A percentile compares a stretch with the other conserved stretches of the same genome.
Conservation (phyloP, 1,140 invertebrate genomes). For the Caenorhabditis inopinata region DNA sequence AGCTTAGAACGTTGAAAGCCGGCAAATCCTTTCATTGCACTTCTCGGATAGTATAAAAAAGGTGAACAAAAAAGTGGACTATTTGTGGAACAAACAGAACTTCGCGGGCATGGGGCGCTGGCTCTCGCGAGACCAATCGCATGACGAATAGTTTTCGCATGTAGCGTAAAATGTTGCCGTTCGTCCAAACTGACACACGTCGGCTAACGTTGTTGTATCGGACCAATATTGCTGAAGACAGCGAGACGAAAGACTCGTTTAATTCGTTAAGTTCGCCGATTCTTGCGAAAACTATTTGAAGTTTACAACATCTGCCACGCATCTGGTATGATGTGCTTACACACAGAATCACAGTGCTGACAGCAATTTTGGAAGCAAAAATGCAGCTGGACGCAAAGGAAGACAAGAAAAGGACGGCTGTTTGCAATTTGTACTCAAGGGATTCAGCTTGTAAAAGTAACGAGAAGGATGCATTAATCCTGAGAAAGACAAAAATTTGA, state of each 20-base stretch:
- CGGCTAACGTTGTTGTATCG: no score
- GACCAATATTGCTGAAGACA: neutral
- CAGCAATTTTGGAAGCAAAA: conserved; percentile 22
- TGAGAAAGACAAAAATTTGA: conserved; percentile 29
- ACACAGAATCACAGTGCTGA: conserved; percentile 20
- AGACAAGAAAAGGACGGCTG: neutral
- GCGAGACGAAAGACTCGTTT: conserved; percentile 8
- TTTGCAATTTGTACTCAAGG: conserved; percentile 30
- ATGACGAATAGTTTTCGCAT: conserved; percentile 17
- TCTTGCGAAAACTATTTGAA: neutral
- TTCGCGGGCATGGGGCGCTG: neutral
- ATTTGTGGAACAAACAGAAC: conserved; percentile 19
- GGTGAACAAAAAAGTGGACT: neutral
- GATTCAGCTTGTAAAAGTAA: conserved; percentile 8
- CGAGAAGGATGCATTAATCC: neutral
- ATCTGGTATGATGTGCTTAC: neutral
- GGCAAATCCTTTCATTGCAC: neutral
- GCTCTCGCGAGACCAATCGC: neutral
- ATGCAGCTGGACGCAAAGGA: neutral
- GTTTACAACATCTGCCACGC: conserved; percentile 18
- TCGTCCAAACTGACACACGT: neutral
- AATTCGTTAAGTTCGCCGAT: conserved; percentile 25
- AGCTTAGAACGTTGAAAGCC: no score
- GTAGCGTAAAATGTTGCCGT: conserved; percentile 1
- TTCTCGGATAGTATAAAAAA: neutral